A percentile compares a stretch with the other conserved stretches of the same genome.
Conservation (phyloP, 1,140 invertebrate genomes). For the Listronotus bonariensis region DNA sequence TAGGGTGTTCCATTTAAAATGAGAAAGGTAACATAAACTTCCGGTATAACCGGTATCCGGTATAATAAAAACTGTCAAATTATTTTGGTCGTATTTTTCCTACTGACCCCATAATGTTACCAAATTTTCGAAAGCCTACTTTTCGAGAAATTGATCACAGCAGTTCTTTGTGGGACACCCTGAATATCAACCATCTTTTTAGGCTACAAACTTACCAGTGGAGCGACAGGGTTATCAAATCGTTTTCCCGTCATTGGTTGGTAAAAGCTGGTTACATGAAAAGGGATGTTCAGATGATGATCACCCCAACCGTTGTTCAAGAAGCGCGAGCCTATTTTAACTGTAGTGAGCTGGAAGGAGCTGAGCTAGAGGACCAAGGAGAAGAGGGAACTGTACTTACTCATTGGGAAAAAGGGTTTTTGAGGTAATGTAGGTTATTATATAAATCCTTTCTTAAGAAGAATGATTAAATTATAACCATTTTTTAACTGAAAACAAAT, state of each 20-base stretch:
- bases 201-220: constrained; percentile 91
- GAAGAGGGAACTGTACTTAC: constrained; percentile 95
- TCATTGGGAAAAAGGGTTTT: constrained; percentile 99
- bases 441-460: no score
- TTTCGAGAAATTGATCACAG: no score
- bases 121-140: no score
- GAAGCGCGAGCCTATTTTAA: constrained; percentile 90
- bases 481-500: no score
- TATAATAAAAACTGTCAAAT: no score
- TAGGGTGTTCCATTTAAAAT: no score
- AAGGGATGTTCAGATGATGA: constrained; percentile 84
- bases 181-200: constrained; percentile 18
- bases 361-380: constrained; percentile 97
- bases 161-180: no score
- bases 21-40: no score
- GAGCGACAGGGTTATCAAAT: constrained; percentile 87
- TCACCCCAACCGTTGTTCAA: constrained; percentile 85
- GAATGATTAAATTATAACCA: no score
- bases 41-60: no score
- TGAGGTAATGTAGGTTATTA: constrained; percentile 67
- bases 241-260: constrained; percentile 83
- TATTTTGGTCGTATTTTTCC: no score
- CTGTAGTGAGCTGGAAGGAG: constrained; percentile 89
- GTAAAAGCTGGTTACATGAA: constrained; percentile 76
- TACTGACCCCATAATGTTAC: no score